Evolutionary conservation across 1,140 invertebrate genomes (phyloP).

Genomic region (Drosophila tropicalis): DNA sequence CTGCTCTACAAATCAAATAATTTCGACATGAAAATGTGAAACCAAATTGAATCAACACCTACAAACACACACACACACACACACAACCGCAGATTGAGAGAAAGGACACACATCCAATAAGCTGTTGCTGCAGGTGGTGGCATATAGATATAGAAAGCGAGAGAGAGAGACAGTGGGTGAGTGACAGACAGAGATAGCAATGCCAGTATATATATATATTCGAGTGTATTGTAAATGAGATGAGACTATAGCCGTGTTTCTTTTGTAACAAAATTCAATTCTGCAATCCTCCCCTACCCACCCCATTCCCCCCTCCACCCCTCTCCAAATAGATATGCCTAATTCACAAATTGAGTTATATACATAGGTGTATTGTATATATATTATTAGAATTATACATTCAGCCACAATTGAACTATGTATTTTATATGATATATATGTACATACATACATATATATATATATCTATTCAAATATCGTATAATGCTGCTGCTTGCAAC

Average conservation of each 20-base stretch:
- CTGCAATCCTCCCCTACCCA: neutral
- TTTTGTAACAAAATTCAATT: slow-evolving; percentile 1
- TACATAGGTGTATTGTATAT: slow-evolving; percentile 17
- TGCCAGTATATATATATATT: slow-evolving; percentile 31
- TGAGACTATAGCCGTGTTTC: neutral
- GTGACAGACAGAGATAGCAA: slow-evolving; percentile 25
- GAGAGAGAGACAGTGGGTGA: slow-evolving; percentile 5
- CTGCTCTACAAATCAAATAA: slow-evolving; percentile 59
- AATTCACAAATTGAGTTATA: slow-evolving; percentile 15
- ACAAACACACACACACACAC: slow-evolving; percentile 33
- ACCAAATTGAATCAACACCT: slow-evolving; percentile 66
- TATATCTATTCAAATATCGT: slow-evolving; percentile 22
- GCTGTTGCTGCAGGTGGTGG: slow-evolving; percentile 45
- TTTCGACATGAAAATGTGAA: slow-evolving; percentile 46
- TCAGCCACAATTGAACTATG: slow-evolving; percentile 69
- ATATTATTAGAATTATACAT: slow-evolving; percentile 62
- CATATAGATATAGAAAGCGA: slow-evolving; percentile 7
- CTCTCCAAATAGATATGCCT: slow-evolving; percentile 1
- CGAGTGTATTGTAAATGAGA: slow-evolving; percentile 58
- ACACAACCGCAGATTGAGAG: slow-evolving; percentile 1
- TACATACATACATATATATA: slow-evolving; percentile 41
- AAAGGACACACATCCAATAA: slow-evolving; percentile 18
- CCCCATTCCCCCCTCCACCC: neutral
- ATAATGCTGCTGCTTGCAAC: slow-evolving; percentile 5
- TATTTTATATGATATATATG: slow-evolving; percentile 41